phyloP scores from a whole-genome alignment of 2,888 invertebrate species.

The Baronia brevicornis region DNA sequence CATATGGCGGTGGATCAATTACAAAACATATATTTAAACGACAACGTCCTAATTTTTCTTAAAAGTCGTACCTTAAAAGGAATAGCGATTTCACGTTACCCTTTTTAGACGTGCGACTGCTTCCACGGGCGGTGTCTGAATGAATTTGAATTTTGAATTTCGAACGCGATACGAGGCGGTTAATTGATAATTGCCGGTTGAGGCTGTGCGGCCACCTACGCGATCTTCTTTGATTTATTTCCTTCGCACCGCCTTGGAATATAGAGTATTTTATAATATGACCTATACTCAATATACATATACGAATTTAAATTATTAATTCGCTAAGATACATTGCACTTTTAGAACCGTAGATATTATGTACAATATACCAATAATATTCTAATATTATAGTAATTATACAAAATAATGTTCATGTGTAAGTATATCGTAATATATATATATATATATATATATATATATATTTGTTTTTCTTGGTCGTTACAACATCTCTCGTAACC shows the following conservation, averaged over 20 bases:
- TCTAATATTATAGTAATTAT: no score
- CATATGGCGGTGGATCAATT: no score
- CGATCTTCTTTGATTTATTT: constrained; percentile 55
- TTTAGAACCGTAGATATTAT: constrained; percentile 4
- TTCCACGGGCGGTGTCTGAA: constrained; percentile 33
- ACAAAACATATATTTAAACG: no score
- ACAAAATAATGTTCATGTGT: constrained; percentile 10
- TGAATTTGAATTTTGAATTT: constrained; percentile 52
- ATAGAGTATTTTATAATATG: constrained; percentile 52
- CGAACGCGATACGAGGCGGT: constrained; percentile 46
- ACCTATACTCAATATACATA: constrained; percentile 30
- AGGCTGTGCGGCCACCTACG: constrained; percentile 54
- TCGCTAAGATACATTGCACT: constrained; percentile 26
- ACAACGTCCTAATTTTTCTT: constrained; percentile 11
- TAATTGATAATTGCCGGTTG: constrained; percentile 65
- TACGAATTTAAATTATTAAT: constrained; percentile 24
- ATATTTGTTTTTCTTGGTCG: no score
- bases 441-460: no score
- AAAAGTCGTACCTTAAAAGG: background rate
- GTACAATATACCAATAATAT: constrained; percentile 11
- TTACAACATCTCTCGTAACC: no score
- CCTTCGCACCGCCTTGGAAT: constrained; percentile 44
- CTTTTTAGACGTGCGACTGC: constrained; percentile 38
- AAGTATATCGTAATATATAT: no score
- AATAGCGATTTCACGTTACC: constrained; percentile 34